phyloP scores from a whole-genome alignment of 2,797 vertebrate genomes.

The Propithecus deckenii region DNA sequence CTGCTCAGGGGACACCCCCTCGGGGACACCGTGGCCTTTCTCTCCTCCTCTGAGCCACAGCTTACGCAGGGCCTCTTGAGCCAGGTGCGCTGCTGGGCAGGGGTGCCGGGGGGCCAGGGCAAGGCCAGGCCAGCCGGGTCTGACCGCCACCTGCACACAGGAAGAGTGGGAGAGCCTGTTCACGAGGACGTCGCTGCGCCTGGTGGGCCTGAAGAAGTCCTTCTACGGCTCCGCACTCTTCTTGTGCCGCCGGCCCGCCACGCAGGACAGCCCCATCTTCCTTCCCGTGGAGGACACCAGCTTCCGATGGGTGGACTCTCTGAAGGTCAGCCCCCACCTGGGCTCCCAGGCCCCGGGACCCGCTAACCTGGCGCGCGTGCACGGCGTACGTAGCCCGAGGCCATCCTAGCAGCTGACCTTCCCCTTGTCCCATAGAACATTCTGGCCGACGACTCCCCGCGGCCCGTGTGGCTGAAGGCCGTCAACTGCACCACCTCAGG shows the following conservation, averaged over 20 bases:
- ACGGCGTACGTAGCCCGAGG: not conserved
- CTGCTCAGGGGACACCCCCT: constrained; percentile 91
- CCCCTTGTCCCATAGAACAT: constrained; percentile 63
- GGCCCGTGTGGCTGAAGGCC: constrained; percentile 91
- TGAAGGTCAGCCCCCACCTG: constrained; percentile 88
- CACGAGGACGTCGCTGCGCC: constrained; percentile 83
- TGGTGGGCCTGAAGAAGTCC: constrained; percentile 90
- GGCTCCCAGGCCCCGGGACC: not conserved
- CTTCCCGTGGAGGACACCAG: constrained; percentile 88
- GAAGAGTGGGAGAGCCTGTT: constrained; percentile 92
- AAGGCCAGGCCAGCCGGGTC: rapidly evolving
- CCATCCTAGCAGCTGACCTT: not conserved
- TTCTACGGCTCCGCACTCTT: constrained; percentile 94
- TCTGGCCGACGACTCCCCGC: constrained; percentile 86
- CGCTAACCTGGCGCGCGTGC: rapidly evolving
- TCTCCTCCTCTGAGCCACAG: constrained; percentile 84
- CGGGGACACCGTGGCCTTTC: constrained; percentile 91
- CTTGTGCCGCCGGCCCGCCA: constrained; percentile 87
- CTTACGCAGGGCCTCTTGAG: constrained; percentile 86
- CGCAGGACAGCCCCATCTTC: constrained; percentile 83
- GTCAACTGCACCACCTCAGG: constrained; percentile 88
- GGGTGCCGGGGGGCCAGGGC: rapidly evolving
- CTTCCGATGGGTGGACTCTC: constrained; percentile 93
- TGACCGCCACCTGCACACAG: constrained; percentile 76
- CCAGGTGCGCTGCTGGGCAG: constrained; percentile 85